Evolutionary conservation across 2,797 vertebrate species (phyloP).

Genomic region (Syngnathus rostellatus): DNA sequence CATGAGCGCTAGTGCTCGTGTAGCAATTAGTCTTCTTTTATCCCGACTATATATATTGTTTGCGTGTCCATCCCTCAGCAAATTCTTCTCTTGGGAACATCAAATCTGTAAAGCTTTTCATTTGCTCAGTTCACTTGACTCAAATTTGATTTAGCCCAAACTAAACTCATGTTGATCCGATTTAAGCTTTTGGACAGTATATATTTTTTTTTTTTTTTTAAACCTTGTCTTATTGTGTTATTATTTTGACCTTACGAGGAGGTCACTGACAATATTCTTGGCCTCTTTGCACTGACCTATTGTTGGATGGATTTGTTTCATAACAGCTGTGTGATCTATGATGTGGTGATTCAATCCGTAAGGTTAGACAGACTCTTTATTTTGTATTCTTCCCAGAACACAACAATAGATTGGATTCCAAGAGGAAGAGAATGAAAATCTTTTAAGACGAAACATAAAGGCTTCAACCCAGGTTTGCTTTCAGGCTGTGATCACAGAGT

Average conservation of each 20-base stretch:
- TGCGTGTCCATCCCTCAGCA: slow-evolving; percentile 1
- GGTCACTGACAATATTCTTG: slow-evolving; percentile 1
- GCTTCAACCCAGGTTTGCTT: neutral
- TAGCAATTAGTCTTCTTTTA: slow-evolving; percentile 13
- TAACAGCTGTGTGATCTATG: neutral
- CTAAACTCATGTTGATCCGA: neutral
- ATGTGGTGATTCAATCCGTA: neutral
- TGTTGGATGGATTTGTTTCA: neutral
- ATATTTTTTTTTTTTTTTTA: slow-evolving; percentile 3
- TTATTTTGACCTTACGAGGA: slow-evolving; percentile 5
- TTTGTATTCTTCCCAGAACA: neutral
- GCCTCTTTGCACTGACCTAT: neutral
- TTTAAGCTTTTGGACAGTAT: slow-evolving; percentile 4
- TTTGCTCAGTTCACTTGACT: slow-evolving; percentile 8
- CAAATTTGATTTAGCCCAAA: slow-evolving; percentile 3
- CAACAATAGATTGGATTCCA: neutral
- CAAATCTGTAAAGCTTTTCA: slow-evolving; percentile 8
- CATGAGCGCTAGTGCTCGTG: slow-evolving; percentile 1
- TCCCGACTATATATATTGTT: neutral
- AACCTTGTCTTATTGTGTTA: neutral
- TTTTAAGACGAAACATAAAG: no score
- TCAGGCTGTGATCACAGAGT: no score
- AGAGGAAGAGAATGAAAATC: neutral
- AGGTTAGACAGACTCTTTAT: neutral
- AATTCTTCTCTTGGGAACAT: neutral